Evolutionary conservation across 2,888 invertebrate genomes (phyloP).

Genomic region (Orthosia incerta): DNA sequence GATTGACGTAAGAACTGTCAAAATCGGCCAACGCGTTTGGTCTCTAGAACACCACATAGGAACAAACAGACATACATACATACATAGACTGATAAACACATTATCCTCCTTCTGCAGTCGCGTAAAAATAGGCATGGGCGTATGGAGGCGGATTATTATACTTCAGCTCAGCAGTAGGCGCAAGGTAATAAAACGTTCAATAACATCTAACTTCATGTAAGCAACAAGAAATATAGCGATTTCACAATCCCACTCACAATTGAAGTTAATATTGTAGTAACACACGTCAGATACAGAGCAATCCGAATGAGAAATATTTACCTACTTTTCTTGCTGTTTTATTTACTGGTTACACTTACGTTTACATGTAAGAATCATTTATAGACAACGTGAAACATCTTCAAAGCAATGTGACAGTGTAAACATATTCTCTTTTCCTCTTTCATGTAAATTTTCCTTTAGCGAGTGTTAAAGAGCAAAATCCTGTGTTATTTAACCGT

Average conservation of each 20-base stretch:
- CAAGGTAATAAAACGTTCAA: not conserved
- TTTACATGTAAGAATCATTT: constrained; percentile 43
- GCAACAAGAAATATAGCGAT: constrained; percentile 13
- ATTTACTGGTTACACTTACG: constrained; percentile 44
- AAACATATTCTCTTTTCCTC: constrained; percentile 67
- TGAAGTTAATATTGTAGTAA: constrained; percentile 30
- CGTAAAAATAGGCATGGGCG: not conserved
- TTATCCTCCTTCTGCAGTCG: too few species aligned
- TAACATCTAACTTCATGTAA: not conserved
- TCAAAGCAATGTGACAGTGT: constrained; percentile 63
- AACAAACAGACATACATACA: too few species aligned
- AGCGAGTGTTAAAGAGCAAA: constrained; percentile 62
- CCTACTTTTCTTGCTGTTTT: constrained; percentile 24
- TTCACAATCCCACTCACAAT: constrained; percentile 6
- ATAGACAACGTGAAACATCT: constrained; percentile 55
- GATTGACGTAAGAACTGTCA: too few species aligned
- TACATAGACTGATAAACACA: too few species aligned
- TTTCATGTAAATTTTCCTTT: constrained; percentile 69
- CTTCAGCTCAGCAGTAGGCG: not conserved
- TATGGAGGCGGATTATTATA: not conserved
- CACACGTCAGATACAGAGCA: constrained; percentile 26
- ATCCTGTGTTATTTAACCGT: constrained; percentile 71
- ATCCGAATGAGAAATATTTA: constrained; percentile 36
- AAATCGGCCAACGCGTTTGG: too few species aligned
- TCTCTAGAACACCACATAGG: too few species aligned